Conservation (phyloP, 2,888 invertebrate species). For the Eulithis testata region DNA sequence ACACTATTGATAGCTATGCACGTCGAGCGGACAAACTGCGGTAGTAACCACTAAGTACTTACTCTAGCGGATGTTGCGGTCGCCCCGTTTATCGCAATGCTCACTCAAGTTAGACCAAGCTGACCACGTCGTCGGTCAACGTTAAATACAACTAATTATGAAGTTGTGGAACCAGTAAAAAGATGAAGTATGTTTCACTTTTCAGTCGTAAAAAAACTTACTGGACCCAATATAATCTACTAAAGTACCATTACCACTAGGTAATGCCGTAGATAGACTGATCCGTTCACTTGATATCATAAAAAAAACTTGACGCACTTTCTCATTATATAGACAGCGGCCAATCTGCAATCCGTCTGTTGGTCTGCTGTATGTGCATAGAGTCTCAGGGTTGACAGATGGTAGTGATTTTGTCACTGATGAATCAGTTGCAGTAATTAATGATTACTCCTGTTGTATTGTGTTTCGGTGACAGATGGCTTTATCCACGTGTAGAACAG, state of each 20-base stretch:
- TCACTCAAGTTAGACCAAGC: neutral
- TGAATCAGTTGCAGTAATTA: constrained; percentile 43
- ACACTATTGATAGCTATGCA: constrained; percentile 47
- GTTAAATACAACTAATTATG: neutral
- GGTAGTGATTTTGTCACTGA: constrained; percentile 45
- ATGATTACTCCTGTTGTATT: constrained; percentile 36
- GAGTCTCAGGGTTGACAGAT: constrained; percentile 46
- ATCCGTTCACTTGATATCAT: no score
- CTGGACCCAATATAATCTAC: no score
- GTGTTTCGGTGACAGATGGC: constrained; percentile 10
- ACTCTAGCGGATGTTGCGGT: neutral
- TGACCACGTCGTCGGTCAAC: neutral
- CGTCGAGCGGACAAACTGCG: constrained; percentile 9
- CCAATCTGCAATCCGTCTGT: neutral
- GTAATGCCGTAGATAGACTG: no score
- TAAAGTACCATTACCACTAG: no score
- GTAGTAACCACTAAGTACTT: neutral
- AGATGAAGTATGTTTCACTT: no score
- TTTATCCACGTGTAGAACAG: neutral
- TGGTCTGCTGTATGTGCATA: constrained; percentile 10
- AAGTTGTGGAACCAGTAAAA: no score
- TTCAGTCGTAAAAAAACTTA: no score
- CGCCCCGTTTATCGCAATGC: neutral
- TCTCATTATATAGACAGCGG: neutral
- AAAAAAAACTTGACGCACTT: no score